phyloP scores from a whole-genome alignment of 2,888 invertebrate species.

The Drosophila suboccidentalis region DNA sequence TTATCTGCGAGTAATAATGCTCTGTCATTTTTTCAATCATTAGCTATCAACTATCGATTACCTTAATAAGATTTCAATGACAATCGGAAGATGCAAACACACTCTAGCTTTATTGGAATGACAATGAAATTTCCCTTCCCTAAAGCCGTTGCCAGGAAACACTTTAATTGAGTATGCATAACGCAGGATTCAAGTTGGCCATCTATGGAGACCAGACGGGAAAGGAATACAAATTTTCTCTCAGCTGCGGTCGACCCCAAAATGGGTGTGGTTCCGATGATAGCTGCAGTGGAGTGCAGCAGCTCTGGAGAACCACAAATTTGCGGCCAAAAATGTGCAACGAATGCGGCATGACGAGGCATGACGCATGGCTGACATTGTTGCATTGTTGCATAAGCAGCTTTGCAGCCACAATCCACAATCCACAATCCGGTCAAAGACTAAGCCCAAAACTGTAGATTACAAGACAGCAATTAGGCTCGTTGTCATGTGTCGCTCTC shows the following conservation, averaged over 20 bases:
- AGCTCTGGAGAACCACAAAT: constrained; percentile 6
- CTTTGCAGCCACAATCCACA: constrained; percentile 14
- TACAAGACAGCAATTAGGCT: constrained; percentile 59
- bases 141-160: neutral
- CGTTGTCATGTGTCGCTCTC: constrained; percentile 5
- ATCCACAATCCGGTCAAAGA: constrained; percentile 12
- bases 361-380: constrained; percentile 14
- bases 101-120: too few relatives aligned
- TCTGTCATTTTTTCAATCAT: too few relatives aligned
- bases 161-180: neutral
- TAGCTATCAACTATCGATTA: too few relatives aligned
- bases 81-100: too few relatives aligned
- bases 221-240: neutral
- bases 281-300: neutral
- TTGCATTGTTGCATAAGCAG: constrained; percentile 30
- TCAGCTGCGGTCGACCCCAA: neutral
- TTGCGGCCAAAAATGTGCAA: constrained; percentile 19
- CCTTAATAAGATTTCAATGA: too few relatives aligned
- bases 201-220: neutral
- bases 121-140: too few relatives aligned
- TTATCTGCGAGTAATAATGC: too few relatives aligned
- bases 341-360: constrained; percentile 1
- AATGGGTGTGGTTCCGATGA: neutral
- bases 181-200: neutral
- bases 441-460: constrained; percentile 7